These are phyloP conservation scores for Hylia prasina DNA, from an alignment of 2,113 vertebrate genomes.

Conservation along the genomic window DNA sequence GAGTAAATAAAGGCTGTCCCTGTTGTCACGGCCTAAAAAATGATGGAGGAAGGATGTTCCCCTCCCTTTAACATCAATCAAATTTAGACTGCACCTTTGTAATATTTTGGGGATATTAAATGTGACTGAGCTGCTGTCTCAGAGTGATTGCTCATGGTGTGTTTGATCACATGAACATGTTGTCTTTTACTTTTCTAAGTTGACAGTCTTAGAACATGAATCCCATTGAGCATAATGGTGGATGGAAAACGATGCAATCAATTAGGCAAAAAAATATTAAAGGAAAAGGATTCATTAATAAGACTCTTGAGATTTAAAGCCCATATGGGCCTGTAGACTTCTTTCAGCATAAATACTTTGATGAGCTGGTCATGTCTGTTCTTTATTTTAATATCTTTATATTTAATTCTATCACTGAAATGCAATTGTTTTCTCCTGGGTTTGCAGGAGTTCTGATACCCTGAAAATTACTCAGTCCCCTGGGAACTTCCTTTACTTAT, in stretches of 20 bases:
- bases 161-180: not conserved
- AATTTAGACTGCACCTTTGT: not conserved
- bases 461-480: not conserved
- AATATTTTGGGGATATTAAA: not conserved
- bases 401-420: not conserved
- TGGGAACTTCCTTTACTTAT: not conserved
- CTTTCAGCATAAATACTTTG: slow-evolving; percentile 12
- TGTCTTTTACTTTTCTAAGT: not conserved
- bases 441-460: not conserved
- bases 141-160: not conserved
- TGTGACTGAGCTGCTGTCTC: not conserved
- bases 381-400: not conserved
- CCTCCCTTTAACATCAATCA: not conserved
- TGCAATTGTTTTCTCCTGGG: not conserved
- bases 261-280: not conserved
- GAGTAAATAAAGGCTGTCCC: not conserved
- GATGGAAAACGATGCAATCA: not conserved
- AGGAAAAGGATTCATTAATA: slow-evolving; percentile 9
- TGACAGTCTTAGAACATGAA: not conserved
- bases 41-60: not conserved
- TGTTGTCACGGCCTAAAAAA: not conserved
- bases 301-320: slow-evolving; percentile 5
- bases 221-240: not conserved
- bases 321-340: not conserved
- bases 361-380: not conserved